Evolutionary conservation across 2,113 vertebrate species (phyloP).

Genomic region (Seriola dumerili): DNA sequence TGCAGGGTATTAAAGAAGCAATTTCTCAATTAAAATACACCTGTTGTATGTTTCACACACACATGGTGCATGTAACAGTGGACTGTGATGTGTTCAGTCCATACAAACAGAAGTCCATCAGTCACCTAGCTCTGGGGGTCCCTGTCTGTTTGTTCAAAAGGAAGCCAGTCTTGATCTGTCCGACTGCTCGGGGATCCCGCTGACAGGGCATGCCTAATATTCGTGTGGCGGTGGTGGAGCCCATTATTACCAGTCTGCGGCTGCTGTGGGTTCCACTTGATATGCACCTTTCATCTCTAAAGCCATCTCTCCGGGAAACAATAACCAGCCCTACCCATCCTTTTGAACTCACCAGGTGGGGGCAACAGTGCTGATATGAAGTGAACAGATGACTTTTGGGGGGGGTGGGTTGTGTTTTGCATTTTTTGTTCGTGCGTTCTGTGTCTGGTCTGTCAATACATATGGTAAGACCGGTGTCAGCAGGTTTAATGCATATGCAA

Average conservation of each 20-base stretch:
- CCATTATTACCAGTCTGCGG: constrained; percentile 54
- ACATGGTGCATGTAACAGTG: background rate
- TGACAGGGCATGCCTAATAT: constrained; percentile 41
- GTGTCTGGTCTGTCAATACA: constrained; percentile 39
- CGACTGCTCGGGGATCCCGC: constrained; percentile 36
- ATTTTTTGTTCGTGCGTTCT: constrained; percentile 25
- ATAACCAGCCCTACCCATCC: constrained; percentile 33
- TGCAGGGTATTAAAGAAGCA: background rate
- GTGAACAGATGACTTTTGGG: constrained; percentile 40
- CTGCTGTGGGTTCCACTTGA: constrained; percentile 50
- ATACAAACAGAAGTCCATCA: constrained; percentile 44
- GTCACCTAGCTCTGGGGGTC: constrained; percentile 10
- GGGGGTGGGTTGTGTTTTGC: background rate
- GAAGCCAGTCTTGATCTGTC: constrained; percentile 57
- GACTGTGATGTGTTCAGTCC: constrained; percentile 41
- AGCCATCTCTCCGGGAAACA: constrained; percentile 69
- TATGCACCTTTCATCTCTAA: constrained; percentile 74
- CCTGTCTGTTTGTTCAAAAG: constrained; percentile 50
- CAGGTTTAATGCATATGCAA: constrained; percentile 59
- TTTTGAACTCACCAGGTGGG: constrained; percentile 71
- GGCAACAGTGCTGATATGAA: constrained; percentile 52
- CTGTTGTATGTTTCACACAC: background rate
- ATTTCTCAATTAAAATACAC: background rate
- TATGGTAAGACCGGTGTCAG: constrained; percentile 33
- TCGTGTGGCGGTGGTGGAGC: constrained; percentile 40